Evolutionary conservation across 2,888 invertebrate genomes (phyloP).

Genomic region (Eulithis prunata): DNA sequence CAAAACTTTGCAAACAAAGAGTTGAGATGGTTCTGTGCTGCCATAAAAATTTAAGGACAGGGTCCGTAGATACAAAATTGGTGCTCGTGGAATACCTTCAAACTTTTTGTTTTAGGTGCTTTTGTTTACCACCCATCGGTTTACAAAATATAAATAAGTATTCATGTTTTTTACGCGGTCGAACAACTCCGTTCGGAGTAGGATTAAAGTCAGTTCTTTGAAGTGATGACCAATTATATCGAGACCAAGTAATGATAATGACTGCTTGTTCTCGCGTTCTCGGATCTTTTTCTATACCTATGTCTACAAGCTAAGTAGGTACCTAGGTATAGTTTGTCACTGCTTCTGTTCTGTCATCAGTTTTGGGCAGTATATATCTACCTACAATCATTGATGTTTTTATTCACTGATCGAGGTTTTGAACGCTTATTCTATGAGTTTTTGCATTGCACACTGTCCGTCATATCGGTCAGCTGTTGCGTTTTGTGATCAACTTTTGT

Average conservation of each 20-base stretch:
- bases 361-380: background rate
- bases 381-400: background rate
- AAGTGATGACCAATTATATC: slow-evolving; percentile 38
- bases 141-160: slow-evolving; percentile 4
- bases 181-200: slow-evolving; percentile 18
- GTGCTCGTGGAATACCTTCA: background rate
- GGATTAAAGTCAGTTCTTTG: slow-evolving; percentile 15
- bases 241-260: slow-evolving; percentile 26
- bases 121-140: slow-evolving; percentile 16
- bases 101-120: slow-evolving; percentile 18
- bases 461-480: background rate
- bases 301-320: background rate
- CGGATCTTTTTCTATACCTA: slow-evolving; percentile 13
- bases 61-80: slow-evolving; percentile 8
- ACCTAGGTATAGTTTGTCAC: background rate
- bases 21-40: slow-evolving; percentile 17
- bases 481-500: background rate
- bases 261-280: slow-evolving; percentile 24
- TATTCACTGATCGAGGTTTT: background rate
- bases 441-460: too few relatives aligned
- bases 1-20: slow-evolving; percentile 34
- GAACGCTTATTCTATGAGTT: background rate
- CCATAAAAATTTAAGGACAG: slow-evolving; percentile 28
- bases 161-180: background rate
- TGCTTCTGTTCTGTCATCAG: slow-evolving; percentile 19